phyloP scores from a whole-genome alignment of 2,888 invertebrate species.

The Schizaphis graminum region DNA sequence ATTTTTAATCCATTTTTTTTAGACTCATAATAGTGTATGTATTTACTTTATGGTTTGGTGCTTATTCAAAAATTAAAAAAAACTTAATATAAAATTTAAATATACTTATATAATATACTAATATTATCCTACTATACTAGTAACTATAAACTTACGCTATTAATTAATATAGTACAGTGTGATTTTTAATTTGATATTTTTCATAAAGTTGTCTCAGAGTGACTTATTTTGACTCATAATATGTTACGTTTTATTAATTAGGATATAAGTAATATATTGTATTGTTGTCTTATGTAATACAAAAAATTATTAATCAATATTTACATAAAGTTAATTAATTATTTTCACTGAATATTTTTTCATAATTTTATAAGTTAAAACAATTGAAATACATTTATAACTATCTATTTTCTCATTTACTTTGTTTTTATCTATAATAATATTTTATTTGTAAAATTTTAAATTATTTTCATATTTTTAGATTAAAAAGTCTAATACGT shows the following conservation, averaged over 20 bases:
- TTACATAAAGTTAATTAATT: neutral
- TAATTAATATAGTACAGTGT: neutral
- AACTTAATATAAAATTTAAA: no score
- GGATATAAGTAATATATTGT: neutral
- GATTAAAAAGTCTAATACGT: neutral
- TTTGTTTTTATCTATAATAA: neutral
- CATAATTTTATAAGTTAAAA: neutral
- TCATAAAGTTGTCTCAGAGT: neutral
- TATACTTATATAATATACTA: no score
- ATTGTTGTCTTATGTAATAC: neutral
- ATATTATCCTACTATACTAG: no score
- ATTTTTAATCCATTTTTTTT: neutral
- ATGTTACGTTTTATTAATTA: neutral
- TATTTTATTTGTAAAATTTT: neutral
- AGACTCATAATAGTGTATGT: neutral
- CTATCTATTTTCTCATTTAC: neutral
- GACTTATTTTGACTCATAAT: neutral
- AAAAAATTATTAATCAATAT: neutral
- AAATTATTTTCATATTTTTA: neutral
- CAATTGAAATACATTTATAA: neutral
- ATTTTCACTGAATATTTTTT: neutral
- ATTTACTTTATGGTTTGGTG: neutral
- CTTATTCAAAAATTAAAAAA: no score
- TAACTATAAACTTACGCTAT: no score
- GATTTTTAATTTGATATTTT: neutral